Evolutionary conservation across 2,797 vertebrate species (phyloP).

Genomic region (Alexandromys oeconomus): DNA sequence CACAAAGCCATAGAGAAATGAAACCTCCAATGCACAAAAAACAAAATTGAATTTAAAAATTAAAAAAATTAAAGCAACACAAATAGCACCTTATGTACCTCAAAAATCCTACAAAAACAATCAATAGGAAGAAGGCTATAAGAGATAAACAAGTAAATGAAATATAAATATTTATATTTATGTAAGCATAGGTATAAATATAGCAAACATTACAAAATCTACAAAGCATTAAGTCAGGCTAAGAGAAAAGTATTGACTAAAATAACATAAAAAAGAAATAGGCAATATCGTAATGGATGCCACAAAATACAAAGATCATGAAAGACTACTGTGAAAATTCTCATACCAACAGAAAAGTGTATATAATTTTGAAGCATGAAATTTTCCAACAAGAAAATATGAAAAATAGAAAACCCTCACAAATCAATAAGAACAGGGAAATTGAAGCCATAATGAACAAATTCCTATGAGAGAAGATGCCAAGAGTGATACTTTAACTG

Average conservation of each 20-base stretch:
- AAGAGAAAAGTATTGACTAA: neutral
- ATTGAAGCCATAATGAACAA: neutral
- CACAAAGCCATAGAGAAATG: neutral
- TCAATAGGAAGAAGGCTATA: neutral
- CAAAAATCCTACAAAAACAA: neutral
- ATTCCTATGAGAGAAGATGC: neutral
- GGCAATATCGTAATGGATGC: neutral
- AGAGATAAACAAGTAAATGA: neutral
- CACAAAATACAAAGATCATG: neutral
- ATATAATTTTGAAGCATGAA: neutral
- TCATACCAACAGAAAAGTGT: neutral
- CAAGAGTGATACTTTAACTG: neutral
- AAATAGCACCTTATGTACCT: neutral
- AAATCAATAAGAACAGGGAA: neutral
- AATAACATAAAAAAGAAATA: neutral
- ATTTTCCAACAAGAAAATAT: neutral
- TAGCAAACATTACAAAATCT: neutral
- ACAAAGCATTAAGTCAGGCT: neutral
- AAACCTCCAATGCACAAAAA: neutral
- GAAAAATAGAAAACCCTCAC: neutral
- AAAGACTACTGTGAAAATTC: neutral
- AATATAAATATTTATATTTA: neutral
- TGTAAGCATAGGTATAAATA: neutral
- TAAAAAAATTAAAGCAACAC: neutral
- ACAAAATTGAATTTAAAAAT: neutral